Evolutionary conservation across 92 coral and sea anemone species (phyloP), one percentile per base, ranked within the genome.

Genomic region (Epizoanthus rinbou): DNA sequence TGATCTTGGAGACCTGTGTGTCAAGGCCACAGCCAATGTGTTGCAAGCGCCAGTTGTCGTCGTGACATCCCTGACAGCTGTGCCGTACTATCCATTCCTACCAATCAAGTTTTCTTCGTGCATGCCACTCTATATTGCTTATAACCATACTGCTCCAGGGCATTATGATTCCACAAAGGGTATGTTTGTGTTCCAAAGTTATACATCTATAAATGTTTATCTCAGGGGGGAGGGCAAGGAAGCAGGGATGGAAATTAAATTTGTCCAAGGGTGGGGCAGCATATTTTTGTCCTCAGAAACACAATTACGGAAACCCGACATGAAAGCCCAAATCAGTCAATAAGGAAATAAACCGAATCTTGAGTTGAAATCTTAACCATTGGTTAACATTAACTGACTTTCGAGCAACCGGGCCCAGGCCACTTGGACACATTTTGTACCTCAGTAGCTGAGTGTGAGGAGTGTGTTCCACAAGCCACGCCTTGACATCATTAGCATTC

Each of bases 141-240:
- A 79, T 67, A 82, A 90, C 57, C 92, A 90, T 57, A 86, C 92
- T 19, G 88, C 91, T 17, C 94, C 92, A 16, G 93, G 98, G 10
- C 94, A 93, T 65, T 93, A 93, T 73, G 94, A 93, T 78, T 90
- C 91, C 33, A 93, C 94, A 41, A 88, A 90, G 86, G 92, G 93
- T 90, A 59, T 39, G 64, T 22, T 72, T 47, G 6, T 9, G 22
- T 3, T 18, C 22, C 52, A 6, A 6, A 67, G 39, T 16, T 25
- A 31, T 25, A 15, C 13, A 10, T 47, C 10, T 7, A 45, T 7
- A 1, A 45, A 45, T 7, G 14, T 8, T 8, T 47, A 47, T 9
- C 54, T 0, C 0, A 9, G 15, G 13, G 0, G 54, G 54, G 54
- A 11, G 13, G 54, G 54, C 0, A 47, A 47, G 54, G 14, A 47